Conservation (phyloP, 2,888 invertebrate species). For the Heteromurus nitidus region DNA sequence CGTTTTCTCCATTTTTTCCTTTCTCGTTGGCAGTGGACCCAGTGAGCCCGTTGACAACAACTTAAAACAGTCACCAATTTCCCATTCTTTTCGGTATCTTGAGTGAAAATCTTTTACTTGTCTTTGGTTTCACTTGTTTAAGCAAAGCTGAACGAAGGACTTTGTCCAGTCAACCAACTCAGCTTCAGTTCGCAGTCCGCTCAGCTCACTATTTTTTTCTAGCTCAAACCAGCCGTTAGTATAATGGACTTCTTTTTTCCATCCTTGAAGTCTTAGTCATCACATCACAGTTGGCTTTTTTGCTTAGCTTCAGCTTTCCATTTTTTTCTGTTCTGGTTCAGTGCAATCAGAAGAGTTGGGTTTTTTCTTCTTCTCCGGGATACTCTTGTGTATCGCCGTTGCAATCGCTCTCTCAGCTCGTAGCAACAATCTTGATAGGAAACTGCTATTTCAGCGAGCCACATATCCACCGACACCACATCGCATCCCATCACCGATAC, state of each 20-base stretch:
- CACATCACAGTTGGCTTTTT: slow-evolving; percentile 43
- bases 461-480: slow-evolving; percentile 30
- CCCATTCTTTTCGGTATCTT: slow-evolving; percentile 58
- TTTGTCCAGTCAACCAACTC: slow-evolving; percentile 28
- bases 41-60: slow-evolving; percentile 36
- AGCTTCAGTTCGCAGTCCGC: background rate
- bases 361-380: slow-evolving; percentile 22
- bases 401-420: slow-evolving; percentile 37
- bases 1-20: background rate
- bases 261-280: slow-evolving; percentile 44
- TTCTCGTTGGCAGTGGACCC: slow-evolving; percentile 1
- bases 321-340: slow-evolving; percentile 43
- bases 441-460: slow-evolving; percentile 48
- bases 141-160: slow-evolving; percentile 11
- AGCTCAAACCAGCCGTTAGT: slow-evolving; percentile 30
- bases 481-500: slow-evolving; percentile 27
- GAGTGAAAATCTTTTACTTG: slow-evolving; percentile 50
- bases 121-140: slow-evolving; percentile 44
- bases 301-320: background rate
- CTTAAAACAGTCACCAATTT: slow-evolving; percentile 59
- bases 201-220: background rate
- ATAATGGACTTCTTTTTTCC: slow-evolving; percentile 47
- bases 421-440: slow-evolving; percentile 55
- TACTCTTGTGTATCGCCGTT: slow-evolving; percentile 43
- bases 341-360: slow-evolving; percentile 54